Conservation (phyloP, 2,797 vertebrate genomes). For the Oophaga sylvatica region DNA sequence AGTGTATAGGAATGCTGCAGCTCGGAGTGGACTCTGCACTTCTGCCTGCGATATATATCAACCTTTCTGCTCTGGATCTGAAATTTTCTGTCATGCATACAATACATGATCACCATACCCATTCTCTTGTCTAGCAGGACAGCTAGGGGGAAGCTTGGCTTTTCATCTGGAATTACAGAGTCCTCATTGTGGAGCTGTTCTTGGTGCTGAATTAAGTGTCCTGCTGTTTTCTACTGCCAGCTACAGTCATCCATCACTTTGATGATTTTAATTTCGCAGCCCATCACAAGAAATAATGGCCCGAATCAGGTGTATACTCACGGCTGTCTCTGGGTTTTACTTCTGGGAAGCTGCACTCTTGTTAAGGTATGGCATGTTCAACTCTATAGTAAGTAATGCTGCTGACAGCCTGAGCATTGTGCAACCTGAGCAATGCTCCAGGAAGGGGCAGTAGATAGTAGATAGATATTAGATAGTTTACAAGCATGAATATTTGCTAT, state of each 20-base stretch:
- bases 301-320: constrained; percentile 53
- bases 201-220: constrained; percentile 42
- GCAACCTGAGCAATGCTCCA: neutral
- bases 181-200: constrained; percentile 45
- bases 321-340: constrained; percentile 58
- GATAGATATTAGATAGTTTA: no score
- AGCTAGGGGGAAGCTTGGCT: neutral
- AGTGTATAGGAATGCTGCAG: constrained; percentile 52
- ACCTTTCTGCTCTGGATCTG: neutral
- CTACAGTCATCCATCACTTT: constrained; percentile 48
- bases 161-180: constrained; percentile 26
- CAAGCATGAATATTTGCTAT: no score
- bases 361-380: constrained; percentile 44
- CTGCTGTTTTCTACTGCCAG: constrained; percentile 24
- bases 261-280: constrained; percentile 52
- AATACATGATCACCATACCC: neutral
- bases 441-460: no score
- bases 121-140: neutral
- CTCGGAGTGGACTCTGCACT: constrained; percentile 21
- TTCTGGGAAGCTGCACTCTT: constrained; percentile 61
- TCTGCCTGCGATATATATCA: neutral
- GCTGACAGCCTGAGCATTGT: neutral
- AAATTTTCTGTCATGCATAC: neutral
- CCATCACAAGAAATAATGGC: constrained; percentile 37
- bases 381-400: neutral